Evolutionary conservation across 2,888 invertebrate genomes (phyloP), one percentile per base, ranked within the genome.

Genomic region (Cosmorhoe ocellata): DNA sequence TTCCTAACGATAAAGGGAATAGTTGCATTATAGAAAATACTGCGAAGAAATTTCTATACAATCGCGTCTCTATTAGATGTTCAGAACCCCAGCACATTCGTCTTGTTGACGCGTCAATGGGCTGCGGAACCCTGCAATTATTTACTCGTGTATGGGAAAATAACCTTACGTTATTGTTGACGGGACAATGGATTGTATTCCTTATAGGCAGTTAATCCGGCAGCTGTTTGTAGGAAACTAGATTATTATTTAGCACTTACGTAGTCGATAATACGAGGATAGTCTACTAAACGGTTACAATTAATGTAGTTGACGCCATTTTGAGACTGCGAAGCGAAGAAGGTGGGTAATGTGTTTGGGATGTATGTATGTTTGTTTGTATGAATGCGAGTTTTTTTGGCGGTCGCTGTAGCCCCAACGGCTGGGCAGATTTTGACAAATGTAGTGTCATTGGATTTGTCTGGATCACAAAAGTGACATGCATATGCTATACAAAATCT

Each of bases 61-160:
- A 48, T 33, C 33, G 41, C 24, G 31, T 46, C 42, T 49, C 31
- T 46, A 46, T 50, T 50, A 54, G 42, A 36, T 42, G 39, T 30
- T 44, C 12, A 40, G 51, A 55, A 58, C 47, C 39, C 59, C 54
- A n/a, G 48, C 53, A 60, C 76, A 80, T 79, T 71, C 73, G 71
- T 80, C 77, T 73, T 69, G 69, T 69, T 75, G 79, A 75, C 79
- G 73, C 76, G 66, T 78, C 77, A 71, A 76, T 74, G 58, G 67
- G 38, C 44, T 53, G 40, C 62, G 50, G 56, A 45, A 51, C 58
- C 56, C 48, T 49, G 61, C 73, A 71, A 77, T 76, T 74, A 78
- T 78, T 76, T 76, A 76, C 69, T 67, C 61, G 42, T 50, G 45
- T 44, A 41, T 42, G 46, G 53, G 53, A 43, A 54, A 54, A 53